Base-by-base conservation (phyloP, 2,888 invertebrate genomes). In the Drosophila siamana region DNA sequence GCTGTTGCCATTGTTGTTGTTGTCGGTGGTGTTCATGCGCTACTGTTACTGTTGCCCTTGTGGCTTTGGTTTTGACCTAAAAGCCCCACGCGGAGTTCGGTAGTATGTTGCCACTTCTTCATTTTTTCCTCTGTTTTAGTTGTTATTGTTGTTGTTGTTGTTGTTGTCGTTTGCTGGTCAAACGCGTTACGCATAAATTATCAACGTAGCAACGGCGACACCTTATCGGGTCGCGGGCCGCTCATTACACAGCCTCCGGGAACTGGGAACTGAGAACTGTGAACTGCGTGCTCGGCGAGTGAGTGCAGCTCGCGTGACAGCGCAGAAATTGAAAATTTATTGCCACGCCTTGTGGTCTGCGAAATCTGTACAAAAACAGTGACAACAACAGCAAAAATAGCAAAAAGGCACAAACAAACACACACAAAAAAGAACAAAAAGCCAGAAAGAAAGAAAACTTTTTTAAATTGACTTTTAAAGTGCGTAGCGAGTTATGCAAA, bases 151-250 rank as follows among this genome's bases (percentile, higher is more conserved):
- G 54, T 43, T 41, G 22, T 19, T 48, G 8, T 38, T 47, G 41
- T 13, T 57, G 50, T 26, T 62, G 50, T 54, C 62, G 48, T 52
- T 38, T 30, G 57, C 52, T 48, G 69, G 68, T 51, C 85, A 69
- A 80, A 84, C 87, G 82, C 82, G 85, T 80, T 78, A 71, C 74
- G 85, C 85, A 85, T 87, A 85, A 85, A 87, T 87, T 87, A 83
- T 77, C 68, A 67, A 69, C 64, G 66, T 36, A 64, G 56, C 62
- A 60, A 77, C 60, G 69, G 74, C 79, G 79, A 81, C 83, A 84
- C 86, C 86, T 84, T 84, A 84, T 86, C 86, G 74, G 59, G 54
- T 57, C 69, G 68, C 74, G 55, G 44, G 54, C 63, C 74, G 69
- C 83, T 86, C 84, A 81, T 83, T 83, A 83, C 77, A 74, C 77